Evolutionary conservation across 2,113 vertebrate genomes (phyloP).

Genomic region (Glaucomys volans): DNA sequence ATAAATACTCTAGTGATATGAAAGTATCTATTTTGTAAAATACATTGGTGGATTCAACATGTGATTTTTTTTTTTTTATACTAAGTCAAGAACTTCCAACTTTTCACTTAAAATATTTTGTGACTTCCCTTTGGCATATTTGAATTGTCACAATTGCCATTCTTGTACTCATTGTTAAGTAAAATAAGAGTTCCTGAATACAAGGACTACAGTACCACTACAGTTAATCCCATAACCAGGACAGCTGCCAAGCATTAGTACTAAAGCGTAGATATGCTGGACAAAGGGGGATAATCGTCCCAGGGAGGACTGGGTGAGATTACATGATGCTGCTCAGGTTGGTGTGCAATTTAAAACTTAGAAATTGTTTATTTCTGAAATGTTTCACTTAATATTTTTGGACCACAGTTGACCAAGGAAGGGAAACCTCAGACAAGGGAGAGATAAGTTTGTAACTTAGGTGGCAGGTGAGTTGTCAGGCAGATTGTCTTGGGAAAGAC

Average conservation of each 20-base stretch:
- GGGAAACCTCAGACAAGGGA: neutral
- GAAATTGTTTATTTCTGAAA: neutral
- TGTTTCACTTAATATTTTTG: neutral
- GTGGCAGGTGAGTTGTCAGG: neutral
- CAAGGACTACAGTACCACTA: neutral
- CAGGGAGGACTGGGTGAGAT: neutral
- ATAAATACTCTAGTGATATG: slow-evolving; percentile 10
- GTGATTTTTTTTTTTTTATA: neutral
- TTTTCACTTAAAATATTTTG: neutral
- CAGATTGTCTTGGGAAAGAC: slow-evolving; percentile 27
- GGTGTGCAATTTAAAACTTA: neutral
- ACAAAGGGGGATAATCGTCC: neutral
- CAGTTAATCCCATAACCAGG: no score
- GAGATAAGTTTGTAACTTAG: neutral
- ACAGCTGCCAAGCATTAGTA: neutral
- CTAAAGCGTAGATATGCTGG: neutral
- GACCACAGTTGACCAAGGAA: neutral
- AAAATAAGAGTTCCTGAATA: neutral
- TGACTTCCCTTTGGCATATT: neutral
- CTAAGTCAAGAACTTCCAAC: neutral
- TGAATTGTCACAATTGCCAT: no score
- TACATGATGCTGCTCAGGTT: neutral
- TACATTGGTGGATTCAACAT: neutral
- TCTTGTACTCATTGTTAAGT: neutral
- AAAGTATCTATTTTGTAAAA: slow-evolving; percentile 38